phyloP scores from a whole-genome alignment of 2,797 vertebrate species.

The Diplodus sargus region DNA sequence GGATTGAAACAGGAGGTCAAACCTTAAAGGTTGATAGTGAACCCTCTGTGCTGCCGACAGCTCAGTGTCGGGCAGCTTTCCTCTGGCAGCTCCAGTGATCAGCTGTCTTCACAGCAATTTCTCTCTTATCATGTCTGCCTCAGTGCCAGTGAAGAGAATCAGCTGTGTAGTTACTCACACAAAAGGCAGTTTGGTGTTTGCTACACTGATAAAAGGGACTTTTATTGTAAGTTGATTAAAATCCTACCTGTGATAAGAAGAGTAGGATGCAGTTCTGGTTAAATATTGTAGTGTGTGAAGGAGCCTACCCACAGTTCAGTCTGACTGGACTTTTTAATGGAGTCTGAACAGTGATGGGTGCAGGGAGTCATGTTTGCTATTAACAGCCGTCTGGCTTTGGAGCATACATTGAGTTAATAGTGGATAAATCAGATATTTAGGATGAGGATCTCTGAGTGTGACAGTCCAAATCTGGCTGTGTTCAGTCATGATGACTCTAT shows the following conservation, averaged over 20 bases:
- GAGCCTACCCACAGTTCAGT: too few species aligned
- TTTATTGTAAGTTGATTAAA: neutral
- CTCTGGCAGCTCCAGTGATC: slow-evolving; percentile 24
- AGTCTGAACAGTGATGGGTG: too few species aligned
- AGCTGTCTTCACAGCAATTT: slow-evolving; percentile 27
- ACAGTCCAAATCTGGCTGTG: too few species aligned
- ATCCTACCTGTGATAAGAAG: neutral
- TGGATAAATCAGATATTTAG: too few species aligned
- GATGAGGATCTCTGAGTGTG: too few species aligned
- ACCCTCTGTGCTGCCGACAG: neutral
- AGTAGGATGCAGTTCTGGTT: neutral
- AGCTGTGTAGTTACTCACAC: slow-evolving; percentile 1
- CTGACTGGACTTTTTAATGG: too few species aligned
- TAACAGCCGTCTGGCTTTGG: too few species aligned
- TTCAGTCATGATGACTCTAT: too few species aligned
- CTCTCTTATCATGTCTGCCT: slow-evolving; percentile 9
- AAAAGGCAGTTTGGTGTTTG: slow-evolving; percentile 5
- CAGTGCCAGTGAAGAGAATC: slow-evolving; percentile 3
- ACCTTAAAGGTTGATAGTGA: neutral
- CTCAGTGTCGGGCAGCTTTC: neutral
- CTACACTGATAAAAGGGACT: neutral
- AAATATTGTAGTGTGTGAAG: neutral
- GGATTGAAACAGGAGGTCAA: neutral
- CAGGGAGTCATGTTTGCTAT: too few species aligned
- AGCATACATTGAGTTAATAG: too few species aligned